Base-by-base conservation (phyloP, 2,888 invertebrate species). In the Euproctis similis region DNA sequence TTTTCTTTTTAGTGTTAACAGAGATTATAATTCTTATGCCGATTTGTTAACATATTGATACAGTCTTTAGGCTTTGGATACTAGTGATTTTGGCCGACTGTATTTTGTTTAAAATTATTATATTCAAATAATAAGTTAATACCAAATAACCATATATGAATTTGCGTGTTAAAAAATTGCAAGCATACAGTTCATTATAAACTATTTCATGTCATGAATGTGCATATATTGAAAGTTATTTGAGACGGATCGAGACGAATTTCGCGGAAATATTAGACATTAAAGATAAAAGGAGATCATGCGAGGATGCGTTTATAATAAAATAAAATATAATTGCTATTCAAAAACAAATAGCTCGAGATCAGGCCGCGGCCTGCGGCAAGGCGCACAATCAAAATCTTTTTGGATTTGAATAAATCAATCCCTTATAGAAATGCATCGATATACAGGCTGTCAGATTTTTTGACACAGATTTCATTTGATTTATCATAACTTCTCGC, bases 291-390 rank as follows among this genome's bases (percentile, higher is more conserved):
- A 10, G 59, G 46, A n/a, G n/a, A 68, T 71, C 73, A 78, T 80
- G 75, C 70, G 68, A 75, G 57, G 53, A 59, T 60, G 61, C 58
- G 63, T 66, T 73, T 46, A 53, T 54, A 60, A 61, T 82, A 77
- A 80, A 84, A 81, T 81, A 81, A 81, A 82, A 78, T 84, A 82
- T 84, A 84, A 84, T 84, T 82, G 80, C 80, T 61, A 77, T 77
- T 75, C 73, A 77, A 81, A 82, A 82, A 80, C 82, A 84, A 84
- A 84, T 82, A 81, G 74, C 73, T 73, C 67, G 48, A 51, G 45
- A 40, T 36, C 47, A 44, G 69, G 73, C 80, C 58, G 68, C 71
- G 74, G 78, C 78, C 80, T 58, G 68, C 71, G 74, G 78, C 78
- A 54, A 59, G 59, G 60, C 59, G 63, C 67, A 76, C 73, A 65